Base-by-base conservation (phyloP, 2,113 vertebrate species). In the Chamaea fasciata region DNA sequence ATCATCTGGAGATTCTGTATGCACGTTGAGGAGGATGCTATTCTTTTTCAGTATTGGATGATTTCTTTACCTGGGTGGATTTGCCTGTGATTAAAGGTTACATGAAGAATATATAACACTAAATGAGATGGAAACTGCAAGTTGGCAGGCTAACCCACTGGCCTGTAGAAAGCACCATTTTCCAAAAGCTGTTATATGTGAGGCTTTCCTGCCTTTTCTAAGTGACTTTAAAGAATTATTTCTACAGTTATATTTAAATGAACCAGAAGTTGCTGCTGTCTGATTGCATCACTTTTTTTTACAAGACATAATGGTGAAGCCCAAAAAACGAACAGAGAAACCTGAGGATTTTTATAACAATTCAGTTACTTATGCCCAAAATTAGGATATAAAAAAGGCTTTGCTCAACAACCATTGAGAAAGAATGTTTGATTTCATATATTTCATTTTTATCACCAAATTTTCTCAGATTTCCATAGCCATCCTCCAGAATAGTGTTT, bases 261-360 rank as follows among this genome's bases (percentile, higher is more conserved):
- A 87, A 53, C 15, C 26, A 75, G 57, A 83, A 63, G 37, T 49
- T 44, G 15, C 18, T 86, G 31, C 31, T 86, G 19, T 33, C n/a
- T 53, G 50, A 49, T 49, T 47, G 6, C 22, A 41, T 69, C 33
- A n/a, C 39, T 80, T 82, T 78, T 39, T 35, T 63, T 93, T 63
- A 56, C 3, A 80, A 64, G 41, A 24, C 20, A 11, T 44, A 30
- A 56, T 42, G 30, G 30, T 0, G 0, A 57, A 31, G 14, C 0
- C 7, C 4, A 1, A 9, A 24, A 27, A 74, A 50, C 2, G 1
- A 77, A 27, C 11, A 79, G 10, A 79, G 19, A 76, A 70, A 6
- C 20, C 30, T 52, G 30, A 76, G 4, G 19, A 60, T 33, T 86
- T 93, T 85, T 44, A 35, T 31, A 78, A 41, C 12, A 78, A 47